Evolutionary conservation across 2,113 vertebrate genomes (phyloP).

Genomic region (Colistium nudipinnis): DNA sequence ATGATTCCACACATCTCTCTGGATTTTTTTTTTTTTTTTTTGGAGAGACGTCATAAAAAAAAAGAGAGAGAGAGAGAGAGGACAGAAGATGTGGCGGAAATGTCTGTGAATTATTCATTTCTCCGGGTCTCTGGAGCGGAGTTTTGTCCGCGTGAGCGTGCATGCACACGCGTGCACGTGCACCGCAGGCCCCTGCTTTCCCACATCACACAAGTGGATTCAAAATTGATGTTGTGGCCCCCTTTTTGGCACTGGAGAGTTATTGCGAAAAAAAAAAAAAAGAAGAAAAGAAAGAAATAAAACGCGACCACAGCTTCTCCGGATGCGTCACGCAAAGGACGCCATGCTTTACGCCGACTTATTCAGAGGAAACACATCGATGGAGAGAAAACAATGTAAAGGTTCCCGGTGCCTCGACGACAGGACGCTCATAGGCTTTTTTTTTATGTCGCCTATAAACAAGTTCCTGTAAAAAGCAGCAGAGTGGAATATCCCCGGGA

Average conservation of each 20-base stretch:
- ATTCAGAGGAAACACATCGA: constrained; percentile 26
- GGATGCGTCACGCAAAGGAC: constrained; percentile 42
- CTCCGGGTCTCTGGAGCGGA: constrained; percentile 47
- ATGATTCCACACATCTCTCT: constrained; percentile 64
- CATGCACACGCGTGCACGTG: background rate
- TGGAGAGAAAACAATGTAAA: background rate
- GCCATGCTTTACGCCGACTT: constrained; percentile 43
- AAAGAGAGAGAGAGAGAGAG: no score
- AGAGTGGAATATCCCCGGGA: background rate
- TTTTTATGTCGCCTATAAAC: constrained; percentile 24
- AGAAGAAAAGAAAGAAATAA: constrained; percentile 23
- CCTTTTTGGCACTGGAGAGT: constrained; percentile 59
- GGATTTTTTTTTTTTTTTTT: no score
- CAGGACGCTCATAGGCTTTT: constrained; percentile 6
- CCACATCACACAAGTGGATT: constrained; percentile 72
- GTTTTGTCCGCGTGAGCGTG: constrained; percentile 20
- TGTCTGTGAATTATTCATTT: constrained; percentile 74
- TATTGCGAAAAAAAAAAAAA: constrained; percentile 51
- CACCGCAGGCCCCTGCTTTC: constrained; percentile 47
- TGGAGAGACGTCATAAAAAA: constrained; percentile 70
- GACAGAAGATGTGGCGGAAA: constrained; percentile 59
- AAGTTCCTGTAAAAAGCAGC: constrained; percentile 1
- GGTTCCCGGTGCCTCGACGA: constrained; percentile 3
- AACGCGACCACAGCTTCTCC: constrained; percentile 35
- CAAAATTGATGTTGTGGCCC: constrained; percentile 68